Percentiles rank a stretch among this genome's conserved stretches.
Evolutionary conservation across 2,113 vertebrate genomes (phyloP).

Genomic region (Sceloporus tristichus): DNA sequence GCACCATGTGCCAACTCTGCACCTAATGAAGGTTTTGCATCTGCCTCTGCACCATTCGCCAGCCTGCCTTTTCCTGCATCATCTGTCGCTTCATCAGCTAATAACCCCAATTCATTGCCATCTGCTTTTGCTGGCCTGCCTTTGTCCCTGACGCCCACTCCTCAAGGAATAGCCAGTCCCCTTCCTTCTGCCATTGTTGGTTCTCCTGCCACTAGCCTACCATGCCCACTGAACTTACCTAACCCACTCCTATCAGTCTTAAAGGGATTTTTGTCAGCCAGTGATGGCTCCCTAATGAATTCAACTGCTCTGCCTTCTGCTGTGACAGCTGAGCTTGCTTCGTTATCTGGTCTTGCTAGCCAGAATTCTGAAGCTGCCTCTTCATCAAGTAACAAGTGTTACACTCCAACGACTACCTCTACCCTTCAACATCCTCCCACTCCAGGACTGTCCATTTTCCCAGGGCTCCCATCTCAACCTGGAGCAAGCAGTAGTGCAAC

Average conservation of each 20-base stretch:
- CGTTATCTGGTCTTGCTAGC: constrained; percentile 80
- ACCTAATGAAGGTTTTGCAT: constrained; percentile 78
- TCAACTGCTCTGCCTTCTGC: constrained; percentile 75
- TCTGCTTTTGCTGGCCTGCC: constrained; percentile 83
- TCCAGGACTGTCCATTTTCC: constrained; percentile 79
- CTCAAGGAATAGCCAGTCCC: constrained; percentile 77
- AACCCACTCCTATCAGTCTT: constrained; percentile 83
- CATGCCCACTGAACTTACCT: constrained; percentile 78
- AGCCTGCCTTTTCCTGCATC: constrained; percentile 80
- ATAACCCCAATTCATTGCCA: constrained; percentile 80
- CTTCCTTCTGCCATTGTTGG: constrained; percentile 72
- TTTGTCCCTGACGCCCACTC: constrained; percentile 70
- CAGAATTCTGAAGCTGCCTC: constrained; percentile 71
- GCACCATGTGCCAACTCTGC: constrained; percentile 80
- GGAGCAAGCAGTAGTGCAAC: constrained; percentile 65
- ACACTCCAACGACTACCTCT: constrained; percentile 82
- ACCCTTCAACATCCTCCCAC: constrained; percentile 81
- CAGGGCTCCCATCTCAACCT: constrained; percentile 76
- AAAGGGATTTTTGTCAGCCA: constrained; percentile 85
- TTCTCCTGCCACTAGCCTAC: constrained; percentile 74
- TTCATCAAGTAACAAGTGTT: constrained; percentile 86
- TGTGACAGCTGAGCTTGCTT: constrained; percentile 78
- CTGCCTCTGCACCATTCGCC: constrained; percentile 79
- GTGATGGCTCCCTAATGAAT: constrained; percentile 77
- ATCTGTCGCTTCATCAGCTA: constrained; percentile 76